Evolutionary conservation across 2,797 vertebrate genomes (phyloP).

Genomic region (Enteromius treurensis): DNA sequence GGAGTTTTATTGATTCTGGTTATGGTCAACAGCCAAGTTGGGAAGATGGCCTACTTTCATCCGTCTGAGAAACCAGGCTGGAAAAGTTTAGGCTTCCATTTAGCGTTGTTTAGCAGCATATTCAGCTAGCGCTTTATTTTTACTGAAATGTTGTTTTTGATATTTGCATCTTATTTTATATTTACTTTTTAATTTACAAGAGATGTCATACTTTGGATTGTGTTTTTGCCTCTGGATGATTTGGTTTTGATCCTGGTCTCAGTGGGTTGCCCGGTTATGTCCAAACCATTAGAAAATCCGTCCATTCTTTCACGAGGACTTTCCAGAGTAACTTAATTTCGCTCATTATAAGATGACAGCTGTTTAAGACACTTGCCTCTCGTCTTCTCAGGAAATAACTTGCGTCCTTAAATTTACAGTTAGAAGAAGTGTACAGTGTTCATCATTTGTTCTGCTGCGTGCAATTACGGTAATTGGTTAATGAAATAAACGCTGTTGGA

Average conservation of each 20-base stretch:
- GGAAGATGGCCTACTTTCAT: conserved; percentile 46
- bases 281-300: conserved; percentile 13
- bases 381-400: conserved; percentile 48
- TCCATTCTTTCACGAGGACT: conserved; percentile 27
- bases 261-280: not conserved
- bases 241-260: not conserved
- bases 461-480: conserved; percentile 1
- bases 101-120: not conserved
- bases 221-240: not conserved
- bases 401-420: conserved; percentile 45
- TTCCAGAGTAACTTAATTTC: conserved; percentile 42
- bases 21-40: conserved; percentile 72
- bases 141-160: not conserved
- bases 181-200: not conserved
- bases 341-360: not conserved
- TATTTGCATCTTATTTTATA: not conserved
- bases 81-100: not conserved
- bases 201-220: not conserved
- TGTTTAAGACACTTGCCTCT: conserved; percentile 28
- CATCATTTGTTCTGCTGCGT: not conserved
- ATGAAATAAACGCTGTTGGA: not conserved
- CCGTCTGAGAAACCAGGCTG: conserved; percentile 3
- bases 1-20: conserved; percentile 73
- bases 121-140: not conserved
- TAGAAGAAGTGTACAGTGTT: conserved; percentile 42